These are phyloP conservation scores for Hypocryptadius cinnamomeus DNA, from an alignment of 2,113 vertebrate genomes.

Conservation along the genomic window DNA sequence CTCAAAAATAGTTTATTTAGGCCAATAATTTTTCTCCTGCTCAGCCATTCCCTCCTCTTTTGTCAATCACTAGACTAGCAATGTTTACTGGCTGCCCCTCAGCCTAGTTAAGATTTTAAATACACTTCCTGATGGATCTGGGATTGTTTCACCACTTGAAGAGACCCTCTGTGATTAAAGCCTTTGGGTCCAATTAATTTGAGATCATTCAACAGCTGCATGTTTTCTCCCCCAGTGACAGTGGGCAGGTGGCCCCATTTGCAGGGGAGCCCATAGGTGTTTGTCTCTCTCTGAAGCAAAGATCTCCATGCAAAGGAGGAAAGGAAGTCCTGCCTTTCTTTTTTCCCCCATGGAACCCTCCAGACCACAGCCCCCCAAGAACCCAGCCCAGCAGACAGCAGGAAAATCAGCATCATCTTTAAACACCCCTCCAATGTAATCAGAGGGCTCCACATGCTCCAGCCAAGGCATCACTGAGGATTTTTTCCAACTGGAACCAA, in stretches of 20 bases:
- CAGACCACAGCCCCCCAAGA: neutral
- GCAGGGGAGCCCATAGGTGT: accelerated
- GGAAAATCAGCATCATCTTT: neutral
- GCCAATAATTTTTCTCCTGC: neutral
- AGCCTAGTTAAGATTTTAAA: neutral
- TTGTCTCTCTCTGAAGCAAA: neutral
- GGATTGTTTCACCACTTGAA: neutral
- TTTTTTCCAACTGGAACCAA: neutral
- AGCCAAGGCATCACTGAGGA: neutral
- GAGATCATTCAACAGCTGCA: neutral
- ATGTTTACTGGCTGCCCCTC: neutral
- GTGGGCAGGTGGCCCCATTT: neutral
- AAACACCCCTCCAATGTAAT: neutral
- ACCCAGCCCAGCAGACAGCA: neutral
- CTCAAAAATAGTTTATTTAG: neutral
- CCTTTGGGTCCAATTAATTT: neutral
- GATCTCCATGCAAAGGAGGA: neutral
- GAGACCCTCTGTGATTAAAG: neutral
- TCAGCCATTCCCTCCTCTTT: neutral
- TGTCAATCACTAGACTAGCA: neutral
- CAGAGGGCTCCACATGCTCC: neutral
- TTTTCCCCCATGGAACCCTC: neutral
- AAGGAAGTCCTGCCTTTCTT: neutral
- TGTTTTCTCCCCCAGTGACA: neutral
- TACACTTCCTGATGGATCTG: neutral